Conservation (phyloP, 2,888 invertebrate genomes). For the Schizotus pectinicornis region DNA sequence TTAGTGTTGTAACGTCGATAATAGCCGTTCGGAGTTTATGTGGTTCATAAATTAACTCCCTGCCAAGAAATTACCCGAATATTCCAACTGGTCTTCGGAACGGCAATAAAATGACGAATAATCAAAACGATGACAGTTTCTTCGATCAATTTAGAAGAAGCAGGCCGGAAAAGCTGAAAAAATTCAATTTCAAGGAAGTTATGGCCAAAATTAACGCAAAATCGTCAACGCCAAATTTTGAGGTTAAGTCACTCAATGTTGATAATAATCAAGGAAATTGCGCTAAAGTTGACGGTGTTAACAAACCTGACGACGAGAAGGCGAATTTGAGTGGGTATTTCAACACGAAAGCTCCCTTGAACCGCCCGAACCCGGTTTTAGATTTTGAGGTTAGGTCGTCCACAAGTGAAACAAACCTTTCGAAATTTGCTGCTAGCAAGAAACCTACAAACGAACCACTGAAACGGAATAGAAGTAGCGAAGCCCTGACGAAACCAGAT, state of each 20-base stretch:
- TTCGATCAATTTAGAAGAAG: conserved; percentile 35
- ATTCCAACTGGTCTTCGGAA: background rate
- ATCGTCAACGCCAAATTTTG: background rate
- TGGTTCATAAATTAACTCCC: too few species aligned
- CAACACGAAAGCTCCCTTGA: too few species aligned
- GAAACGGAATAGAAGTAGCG: too few species aligned
- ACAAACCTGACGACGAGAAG: background rate
- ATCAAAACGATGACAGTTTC: conserved; percentile 33
- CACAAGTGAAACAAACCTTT: background rate
- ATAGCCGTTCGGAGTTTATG: background rate
- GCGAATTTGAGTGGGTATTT: too few species aligned
- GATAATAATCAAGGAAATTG: background rate
- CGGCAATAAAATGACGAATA: background rate
- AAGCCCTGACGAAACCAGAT: too few species aligned
- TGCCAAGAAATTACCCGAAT: background rate
- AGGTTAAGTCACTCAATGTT: conserved; percentile 8
- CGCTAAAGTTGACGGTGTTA: background rate
- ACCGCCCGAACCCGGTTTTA: background rate
- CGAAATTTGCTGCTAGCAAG: background rate
- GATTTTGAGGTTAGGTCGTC: conserved; percentile 4
- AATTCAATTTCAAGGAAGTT: conserved; percentile 40
- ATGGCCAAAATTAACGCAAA: conserved; percentile 6
- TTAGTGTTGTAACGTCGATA: conserved; percentile 1
- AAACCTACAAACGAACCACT: background rate
- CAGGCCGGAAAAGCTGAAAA: conserved; percentile 32